Conservation (phyloP, 2,888 invertebrate species). For the Poecilus cupreus region DNA sequence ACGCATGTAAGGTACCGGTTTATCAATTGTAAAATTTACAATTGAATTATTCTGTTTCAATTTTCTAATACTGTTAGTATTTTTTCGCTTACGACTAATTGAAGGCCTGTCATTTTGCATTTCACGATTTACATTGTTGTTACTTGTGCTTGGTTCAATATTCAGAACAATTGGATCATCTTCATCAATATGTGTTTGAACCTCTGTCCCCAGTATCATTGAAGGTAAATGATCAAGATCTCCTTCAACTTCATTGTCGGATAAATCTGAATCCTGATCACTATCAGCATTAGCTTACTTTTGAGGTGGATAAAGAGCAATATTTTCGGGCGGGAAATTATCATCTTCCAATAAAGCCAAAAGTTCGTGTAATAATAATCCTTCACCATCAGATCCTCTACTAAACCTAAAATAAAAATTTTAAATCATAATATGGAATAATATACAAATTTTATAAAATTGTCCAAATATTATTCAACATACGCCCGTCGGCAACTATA, state of each 20-base stretch:
- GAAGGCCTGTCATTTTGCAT: too few relatives aligned
- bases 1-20: slow-evolving; percentile 14
- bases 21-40: slow-evolving; percentile 22
- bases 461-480: slow-evolving; percentile 3
- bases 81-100: background rate
- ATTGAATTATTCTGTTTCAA: background rate
- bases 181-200: slow-evolving; percentile 19
- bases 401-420: background rate
- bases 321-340: background rate
- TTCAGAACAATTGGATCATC: background rate
- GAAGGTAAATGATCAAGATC: slow-evolving; percentile 42
- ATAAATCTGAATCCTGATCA: slow-evolving; percentile 55
- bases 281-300: slow-evolving; percentile 49
- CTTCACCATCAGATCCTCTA: slow-evolving; percentile 15
- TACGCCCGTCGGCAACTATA: slow-evolving; percentile 3
- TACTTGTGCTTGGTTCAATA: background rate
- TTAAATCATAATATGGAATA: background rate
- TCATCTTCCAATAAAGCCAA: background rate
- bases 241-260: slow-evolving; percentile 48
- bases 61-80: slow-evolving; percentile 10
- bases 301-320: slow-evolving; percentile 22
- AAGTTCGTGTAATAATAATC: slow-evolving; percentile 8
- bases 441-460: background rate
- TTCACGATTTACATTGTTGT: too few relatives aligned
- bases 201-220: slow-evolving; percentile 34